phyloP scores from a whole-genome alignment of 2,797 vertebrate genomes.

The Acanthurus leucopareius region DNA sequence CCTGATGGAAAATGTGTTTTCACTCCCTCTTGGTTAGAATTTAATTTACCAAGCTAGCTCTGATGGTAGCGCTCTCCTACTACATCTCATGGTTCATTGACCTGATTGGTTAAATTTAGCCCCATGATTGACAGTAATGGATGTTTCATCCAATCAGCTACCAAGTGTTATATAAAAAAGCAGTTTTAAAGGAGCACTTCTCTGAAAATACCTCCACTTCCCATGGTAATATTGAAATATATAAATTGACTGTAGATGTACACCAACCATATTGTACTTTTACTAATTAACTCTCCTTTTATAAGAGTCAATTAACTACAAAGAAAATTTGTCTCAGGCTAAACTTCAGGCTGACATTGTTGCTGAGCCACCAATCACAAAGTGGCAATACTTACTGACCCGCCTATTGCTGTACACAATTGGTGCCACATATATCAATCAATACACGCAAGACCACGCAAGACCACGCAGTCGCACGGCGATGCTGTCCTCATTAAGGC shows the following conservation, averaged over 20 bases:
- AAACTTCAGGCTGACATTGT: neutral
- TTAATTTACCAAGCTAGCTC: too few species aligned
- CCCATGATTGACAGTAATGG: too few species aligned
- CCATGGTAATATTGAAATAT: neutral
- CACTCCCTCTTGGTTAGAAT: too few species aligned
- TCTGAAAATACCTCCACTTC: too few species aligned
- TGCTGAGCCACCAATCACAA: slow-evolving; percentile 5
- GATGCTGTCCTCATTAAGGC: neutral
- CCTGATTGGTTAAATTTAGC: too few species aligned
- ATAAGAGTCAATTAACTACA: neutral
- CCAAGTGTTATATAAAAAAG: too few species aligned
- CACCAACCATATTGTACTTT: neutral
- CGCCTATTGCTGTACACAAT: neutral
- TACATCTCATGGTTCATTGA: too few species aligned
- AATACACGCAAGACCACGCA: neutral
- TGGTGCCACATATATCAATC: slow-evolving; percentile 32
- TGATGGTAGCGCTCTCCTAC: too few species aligned
- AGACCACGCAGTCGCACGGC: neutral
- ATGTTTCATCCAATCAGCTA: too few species aligned
- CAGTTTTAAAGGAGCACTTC: too few species aligned
- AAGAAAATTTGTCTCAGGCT: neutral
- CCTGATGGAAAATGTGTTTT: too few species aligned
- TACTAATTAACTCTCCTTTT: neutral
- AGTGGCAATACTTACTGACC: neutral
- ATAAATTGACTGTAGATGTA: neutral